These are phyloP conservation scores for Polypedilum vanderplanki DNA, from an alignment of 1,140 invertebrate species.

Conservation along the genomic window DNA sequence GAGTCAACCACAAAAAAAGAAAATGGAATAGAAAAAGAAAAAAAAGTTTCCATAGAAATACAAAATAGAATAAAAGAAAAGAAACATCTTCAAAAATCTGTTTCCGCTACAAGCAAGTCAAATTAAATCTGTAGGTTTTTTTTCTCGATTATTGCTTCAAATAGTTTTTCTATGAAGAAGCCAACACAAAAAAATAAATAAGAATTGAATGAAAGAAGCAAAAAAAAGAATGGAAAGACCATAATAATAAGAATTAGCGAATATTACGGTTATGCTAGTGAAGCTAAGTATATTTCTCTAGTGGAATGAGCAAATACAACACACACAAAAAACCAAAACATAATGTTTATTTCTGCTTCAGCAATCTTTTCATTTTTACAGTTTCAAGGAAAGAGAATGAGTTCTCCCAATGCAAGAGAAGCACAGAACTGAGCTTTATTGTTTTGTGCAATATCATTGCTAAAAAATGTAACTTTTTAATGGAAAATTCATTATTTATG, in stretches of 20 bases:
- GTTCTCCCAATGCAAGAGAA: not conserved
- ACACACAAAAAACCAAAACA: not conserved
- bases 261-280: slow-evolving; percentile 9
- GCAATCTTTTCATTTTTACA: not conserved
- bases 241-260: slow-evolving; percentile 16
- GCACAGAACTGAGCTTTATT: not conserved
- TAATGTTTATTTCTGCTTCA: not conserved
- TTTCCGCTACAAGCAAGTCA: not conserved
- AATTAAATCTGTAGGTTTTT: not conserved
- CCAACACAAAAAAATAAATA: not conserved
- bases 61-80: not conserved
- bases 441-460: not conserved
- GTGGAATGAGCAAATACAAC: not conserved
- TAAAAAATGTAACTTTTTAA: slow-evolving; percentile 19
- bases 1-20: not conserved
- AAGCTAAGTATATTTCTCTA: slow-evolving; percentile 1
- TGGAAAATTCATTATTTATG: slow-evolving; percentile 28
- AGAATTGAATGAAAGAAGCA: not conserved
- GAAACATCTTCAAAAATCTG: not conserved
- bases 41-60: not conserved
- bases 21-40: not conserved
- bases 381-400: not conserved
- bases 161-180: not conserved
- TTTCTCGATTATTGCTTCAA: not conserved
- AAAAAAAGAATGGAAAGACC: not conserved